phyloP scores from a whole-genome alignment of 2,113 vertebrate genomes.

The Urocolius indicus region DNA sequence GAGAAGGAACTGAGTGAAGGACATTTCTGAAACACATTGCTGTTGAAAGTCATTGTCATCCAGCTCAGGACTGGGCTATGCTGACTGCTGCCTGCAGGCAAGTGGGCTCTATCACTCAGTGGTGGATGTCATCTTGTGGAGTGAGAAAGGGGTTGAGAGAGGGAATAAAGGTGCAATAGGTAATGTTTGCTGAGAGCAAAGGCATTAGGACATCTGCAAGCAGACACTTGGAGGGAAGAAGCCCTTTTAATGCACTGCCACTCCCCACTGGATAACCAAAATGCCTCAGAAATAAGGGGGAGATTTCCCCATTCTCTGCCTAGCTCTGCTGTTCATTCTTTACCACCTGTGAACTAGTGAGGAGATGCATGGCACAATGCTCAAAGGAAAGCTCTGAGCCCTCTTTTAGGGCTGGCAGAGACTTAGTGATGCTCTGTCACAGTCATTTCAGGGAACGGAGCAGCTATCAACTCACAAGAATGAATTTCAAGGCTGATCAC shows the following conservation, averaged over 20 bases:
- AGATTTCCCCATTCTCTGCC: background rate
- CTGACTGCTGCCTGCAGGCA: rapidly evolving
- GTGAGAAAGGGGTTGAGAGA: background rate
- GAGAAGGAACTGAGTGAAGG: background rate
- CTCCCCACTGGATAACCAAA: background rate
- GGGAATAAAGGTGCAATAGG: background rate
- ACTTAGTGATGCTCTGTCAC: slow-evolving; percentile 63
- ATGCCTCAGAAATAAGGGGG: background rate
- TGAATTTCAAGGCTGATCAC: slow-evolving; percentile 66
- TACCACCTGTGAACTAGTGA: background rate
- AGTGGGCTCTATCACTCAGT: background rate
- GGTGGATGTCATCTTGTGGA: background rate
- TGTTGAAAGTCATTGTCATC: background rate
- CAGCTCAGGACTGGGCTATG: rapidly evolving
- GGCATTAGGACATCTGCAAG: background rate
- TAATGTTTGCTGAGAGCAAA: background rate
- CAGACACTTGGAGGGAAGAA: background rate
- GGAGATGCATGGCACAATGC: background rate
- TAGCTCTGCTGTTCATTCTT: background rate
- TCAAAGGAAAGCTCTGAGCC: slow-evolving; percentile 47
- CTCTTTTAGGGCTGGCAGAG: slow-evolving; percentile 54
- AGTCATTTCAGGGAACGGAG: slow-evolving; percentile 40
- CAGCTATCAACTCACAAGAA: slow-evolving; percentile 62
- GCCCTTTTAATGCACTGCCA: background rate
- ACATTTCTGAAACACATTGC: background rate